Percentiles rank a stretch among this genome's conserved stretches.
These are phyloP conservation scores for Bombus picipes DNA, from an alignment of 1,140 invertebrate species.

Conservation along the genomic window DNA sequence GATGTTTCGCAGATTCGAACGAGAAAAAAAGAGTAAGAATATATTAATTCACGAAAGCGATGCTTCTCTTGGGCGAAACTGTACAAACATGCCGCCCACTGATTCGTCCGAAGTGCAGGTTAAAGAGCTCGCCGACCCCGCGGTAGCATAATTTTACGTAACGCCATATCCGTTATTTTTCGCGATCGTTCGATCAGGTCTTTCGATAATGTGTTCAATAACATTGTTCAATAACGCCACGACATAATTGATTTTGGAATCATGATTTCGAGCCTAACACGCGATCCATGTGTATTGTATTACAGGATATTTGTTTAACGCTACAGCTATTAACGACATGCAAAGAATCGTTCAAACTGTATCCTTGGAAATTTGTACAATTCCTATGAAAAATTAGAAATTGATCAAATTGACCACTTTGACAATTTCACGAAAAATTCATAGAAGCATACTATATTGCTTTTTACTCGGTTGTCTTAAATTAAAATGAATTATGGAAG, in stretches of 20 bases:
- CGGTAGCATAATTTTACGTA: constrained; percentile 32
- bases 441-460: too few relatives aligned
- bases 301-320: not conserved
- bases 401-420: not conserved
- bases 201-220: not conserved
- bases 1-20: not conserved
- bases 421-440: not conserved
- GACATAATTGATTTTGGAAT: not conserved
- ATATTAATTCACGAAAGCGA: constrained; percentile 17
- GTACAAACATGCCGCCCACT: constrained; percentile 12
- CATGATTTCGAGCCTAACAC: not conserved
- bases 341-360: not conserved
- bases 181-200: constrained; percentile 18
- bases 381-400: not conserved
- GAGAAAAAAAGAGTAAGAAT: not conserved
- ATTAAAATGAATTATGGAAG: too few relatives aligned
- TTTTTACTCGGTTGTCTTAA: too few relatives aligned
- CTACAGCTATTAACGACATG: not conserved
- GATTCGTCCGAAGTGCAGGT: not conserved
- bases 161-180: constrained; percentile 19
- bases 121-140: constrained; percentile 24
- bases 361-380: not conserved
- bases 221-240: too few relatives aligned
- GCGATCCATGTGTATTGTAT: not conserved
- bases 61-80: not conserved